Evolutionary conservation across 2,113 vertebrate species (phyloP), one percentile per base, ranked within the genome.

Genomic region (Amphiprion percula): DNA sequence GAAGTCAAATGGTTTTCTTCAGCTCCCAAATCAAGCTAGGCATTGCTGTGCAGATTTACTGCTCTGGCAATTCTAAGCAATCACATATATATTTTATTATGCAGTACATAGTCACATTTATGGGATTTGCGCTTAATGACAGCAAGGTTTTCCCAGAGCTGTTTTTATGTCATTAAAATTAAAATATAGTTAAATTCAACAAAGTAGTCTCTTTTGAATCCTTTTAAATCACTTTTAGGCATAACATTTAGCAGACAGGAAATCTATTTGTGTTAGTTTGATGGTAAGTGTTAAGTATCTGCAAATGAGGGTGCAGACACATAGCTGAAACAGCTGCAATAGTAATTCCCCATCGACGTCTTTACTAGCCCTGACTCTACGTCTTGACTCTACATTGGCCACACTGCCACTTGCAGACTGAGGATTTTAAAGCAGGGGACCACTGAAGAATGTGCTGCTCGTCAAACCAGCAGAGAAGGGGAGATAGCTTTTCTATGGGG

Each of bases 1-100:
- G 88, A 92, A 90, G 85, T 90, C 84, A 91, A 90, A 91, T 90
- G 77, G 79, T 88, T 93, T 93, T 88, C 85, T 87, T 84, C 84
- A 84, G 77, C 87, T 88, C 79, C 87, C 82, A 86, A 91, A 82
- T 92, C 79, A 88, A 89, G 84, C 82, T 70, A 68, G 61, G 74
- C 80, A 87, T 86, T 79, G 78, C 87, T 88, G 79, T 88, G 76
- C 76, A 88, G 86, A 88, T 92, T 90, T 89, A 92, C 87, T 87
- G 80, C 74, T 68, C 79, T 89, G 86, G 88, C 90, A 86, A 70
- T 73, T 88, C 77, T 77, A 78, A 66, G 79, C 88, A 85, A 65
- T 81, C 67, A 46, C 77, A 74, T 78, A 69, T 84, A 80, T 86
- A 88, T 80, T 89, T 88, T 91, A 88, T 90, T 82, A 81, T 83